Evolutionary conservation across 2,888 invertebrate species (phyloP).

Genomic region (Pogonocherus hispidulus): DNA sequence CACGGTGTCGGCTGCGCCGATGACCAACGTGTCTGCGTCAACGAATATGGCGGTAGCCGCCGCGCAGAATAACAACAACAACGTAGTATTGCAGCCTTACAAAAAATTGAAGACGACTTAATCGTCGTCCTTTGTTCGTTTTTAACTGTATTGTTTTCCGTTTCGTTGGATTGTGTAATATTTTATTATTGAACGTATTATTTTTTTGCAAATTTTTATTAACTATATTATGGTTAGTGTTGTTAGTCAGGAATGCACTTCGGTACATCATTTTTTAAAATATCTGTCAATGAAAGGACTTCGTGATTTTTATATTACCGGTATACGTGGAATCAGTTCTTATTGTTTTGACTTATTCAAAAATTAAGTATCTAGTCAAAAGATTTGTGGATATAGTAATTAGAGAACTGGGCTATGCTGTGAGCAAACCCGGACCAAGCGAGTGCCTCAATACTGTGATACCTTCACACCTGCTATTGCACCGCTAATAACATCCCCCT

Average conservation of each 20-base stretch:
- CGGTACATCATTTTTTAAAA: constrained; percentile 25
- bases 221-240: constrained; percentile 33
- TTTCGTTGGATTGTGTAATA: constrained; percentile 49
- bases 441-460: constrained; percentile 70
- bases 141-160: constrained; percentile 28
- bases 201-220: constrained; percentile 19
- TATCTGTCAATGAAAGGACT: constrained; percentile 3
- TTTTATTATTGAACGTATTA: constrained; percentile 38
- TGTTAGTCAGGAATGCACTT: constrained; percentile 14
- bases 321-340: constrained; percentile 37
- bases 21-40: constrained; percentile 62
- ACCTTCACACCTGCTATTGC: constrained; percentile 64
- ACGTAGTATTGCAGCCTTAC: constrained; percentile 82
- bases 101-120: constrained; percentile 93
- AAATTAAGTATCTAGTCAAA: constrained; percentile 64
- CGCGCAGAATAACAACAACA: constrained; percentile 69
- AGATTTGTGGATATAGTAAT: constrained; percentile 52
- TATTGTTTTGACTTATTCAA: constrained; percentile 37
- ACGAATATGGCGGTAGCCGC: constrained; percentile 62
- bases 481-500: constrained; percentile 58
- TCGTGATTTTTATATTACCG: constrained; percentile 36
- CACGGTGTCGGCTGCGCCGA: constrained; percentile 65
- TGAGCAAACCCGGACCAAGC: constrained; percentile 66
- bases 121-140: constrained; percentile 48
- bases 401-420: constrained; percentile 55